Percentiles rank a stretch among this genome's conserved stretches.
Conservation (phyloP, 2,113 vertebrate genomes). For the Equus quagga region DNA sequence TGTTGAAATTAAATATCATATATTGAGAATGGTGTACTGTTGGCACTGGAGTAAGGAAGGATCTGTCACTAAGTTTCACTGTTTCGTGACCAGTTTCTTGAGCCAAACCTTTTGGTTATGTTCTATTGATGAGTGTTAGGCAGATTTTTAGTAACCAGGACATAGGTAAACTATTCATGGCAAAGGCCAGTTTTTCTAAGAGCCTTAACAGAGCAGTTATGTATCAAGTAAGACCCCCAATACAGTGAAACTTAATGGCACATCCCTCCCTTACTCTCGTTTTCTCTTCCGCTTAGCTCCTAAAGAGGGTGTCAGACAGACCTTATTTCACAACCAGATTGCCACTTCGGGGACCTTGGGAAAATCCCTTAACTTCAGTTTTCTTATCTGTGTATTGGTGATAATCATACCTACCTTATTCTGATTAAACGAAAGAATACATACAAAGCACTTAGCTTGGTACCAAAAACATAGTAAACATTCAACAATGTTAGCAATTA, state of each 20-base stretch:
- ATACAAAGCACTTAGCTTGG: neutral
- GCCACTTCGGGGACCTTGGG: neutral
- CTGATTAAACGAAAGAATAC: conserved; percentile 40
- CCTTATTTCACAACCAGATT: neutral
- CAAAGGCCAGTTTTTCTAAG: conserved; percentile 13
- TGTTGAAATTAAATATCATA: neutral
- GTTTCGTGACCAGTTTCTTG: conserved; percentile 3
- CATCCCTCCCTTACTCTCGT: neutral
- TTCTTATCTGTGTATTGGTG: neutral
- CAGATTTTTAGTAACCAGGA: conserved; percentile 30
- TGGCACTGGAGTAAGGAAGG: neutral
- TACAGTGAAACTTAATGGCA: neutral
- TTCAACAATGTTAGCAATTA: neutral
- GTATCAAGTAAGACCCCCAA: neutral
- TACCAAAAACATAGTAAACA: neutral
- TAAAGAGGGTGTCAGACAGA: neutral
- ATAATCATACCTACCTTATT: neutral
- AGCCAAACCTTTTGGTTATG: conserved; percentile 22
- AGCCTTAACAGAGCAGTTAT: neutral
- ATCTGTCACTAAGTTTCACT: neutral
- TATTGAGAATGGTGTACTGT: neutral
- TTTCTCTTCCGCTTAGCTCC: neutral
- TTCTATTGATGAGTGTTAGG: neutral
- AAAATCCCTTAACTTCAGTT: neutral
- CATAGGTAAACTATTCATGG: neutral